Conservation (phyloP, 2,797 vertebrate species). For the Hemibagrus guttatus region DNA sequence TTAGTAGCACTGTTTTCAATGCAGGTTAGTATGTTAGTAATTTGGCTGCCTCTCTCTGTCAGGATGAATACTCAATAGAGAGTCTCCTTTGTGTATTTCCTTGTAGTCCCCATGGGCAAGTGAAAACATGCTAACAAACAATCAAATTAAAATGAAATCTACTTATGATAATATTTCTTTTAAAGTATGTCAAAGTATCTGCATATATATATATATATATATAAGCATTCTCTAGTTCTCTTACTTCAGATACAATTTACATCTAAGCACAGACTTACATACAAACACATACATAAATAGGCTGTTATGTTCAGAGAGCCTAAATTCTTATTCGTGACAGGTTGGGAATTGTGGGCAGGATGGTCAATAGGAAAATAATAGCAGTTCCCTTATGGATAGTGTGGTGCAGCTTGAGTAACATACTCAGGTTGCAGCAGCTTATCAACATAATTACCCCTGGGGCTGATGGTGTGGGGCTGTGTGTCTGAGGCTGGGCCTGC, state of each 20-base stretch:
- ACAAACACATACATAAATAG: conserved; percentile 7
- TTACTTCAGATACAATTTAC: not conserved
- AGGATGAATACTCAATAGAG: not conserved
- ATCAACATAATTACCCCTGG: conserved; percentile 60
- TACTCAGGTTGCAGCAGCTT: conserved; percentile 53
- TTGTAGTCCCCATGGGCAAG: not conserved
- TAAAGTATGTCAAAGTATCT: not conserved
- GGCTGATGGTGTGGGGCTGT: conserved; percentile 41
- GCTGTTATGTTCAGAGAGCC: not conserved
- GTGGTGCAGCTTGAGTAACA: conserved; percentile 55
- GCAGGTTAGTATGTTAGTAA: not conserved
- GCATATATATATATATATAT: not conserved
- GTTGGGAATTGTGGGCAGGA: conserved; percentile 38
- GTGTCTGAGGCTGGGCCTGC: conserved; percentile 43
- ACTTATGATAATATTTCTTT: not conserved
- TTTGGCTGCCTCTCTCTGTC: not conserved
- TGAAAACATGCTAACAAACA: conserved; percentile 16
- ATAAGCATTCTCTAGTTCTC: not conserved
- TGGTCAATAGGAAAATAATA: conserved; percentile 59
- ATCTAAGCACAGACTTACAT: not conserved
- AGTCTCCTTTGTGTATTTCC: not conserved
- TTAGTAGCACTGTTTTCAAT: not conserved
- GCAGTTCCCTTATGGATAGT: conserved; percentile 54
- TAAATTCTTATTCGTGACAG: conserved; percentile 36
- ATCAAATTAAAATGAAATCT: not conserved